Conservation (phyloP, 1,140 invertebrate genomes). For the Trinorchestia longiramus region DNA sequence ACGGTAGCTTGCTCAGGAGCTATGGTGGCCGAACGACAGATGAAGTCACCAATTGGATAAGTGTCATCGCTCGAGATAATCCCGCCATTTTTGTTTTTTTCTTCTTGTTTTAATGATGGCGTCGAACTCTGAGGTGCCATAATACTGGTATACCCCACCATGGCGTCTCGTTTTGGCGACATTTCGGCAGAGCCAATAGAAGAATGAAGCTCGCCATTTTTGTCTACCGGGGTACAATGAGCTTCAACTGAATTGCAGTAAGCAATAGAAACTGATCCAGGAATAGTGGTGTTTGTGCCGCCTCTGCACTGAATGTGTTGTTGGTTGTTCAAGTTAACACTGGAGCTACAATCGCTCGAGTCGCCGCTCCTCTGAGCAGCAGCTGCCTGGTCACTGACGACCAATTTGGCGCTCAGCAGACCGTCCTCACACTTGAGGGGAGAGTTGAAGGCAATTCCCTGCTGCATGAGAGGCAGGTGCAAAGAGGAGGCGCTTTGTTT, state of each 20-base stretch:
- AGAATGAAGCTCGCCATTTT: neutral
- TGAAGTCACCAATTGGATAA: neutral
- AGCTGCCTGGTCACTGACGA: neutral
- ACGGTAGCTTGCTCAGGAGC: neutral
- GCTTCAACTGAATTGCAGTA: neutral
- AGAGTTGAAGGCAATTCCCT: neutral
- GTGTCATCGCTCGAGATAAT: neutral
- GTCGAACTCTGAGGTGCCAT: neutral
- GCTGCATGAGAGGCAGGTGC: neutral
- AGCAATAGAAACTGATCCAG: neutral
- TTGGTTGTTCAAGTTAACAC: neutral
- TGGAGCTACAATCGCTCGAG: neutral
- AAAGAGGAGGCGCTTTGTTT: slow-evolving; percentile 20
- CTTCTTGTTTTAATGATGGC: neutral
- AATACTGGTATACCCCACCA: neutral
- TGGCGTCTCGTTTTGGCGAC: neutral
- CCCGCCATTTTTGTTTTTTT: neutral
- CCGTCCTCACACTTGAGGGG: slow-evolving; percentile 19
- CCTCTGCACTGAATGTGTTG: neutral
- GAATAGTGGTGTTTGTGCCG: neutral
- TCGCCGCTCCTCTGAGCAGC: neutral
- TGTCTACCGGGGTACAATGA: neutral
- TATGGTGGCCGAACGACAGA: neutral
- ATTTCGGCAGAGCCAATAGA: neutral
- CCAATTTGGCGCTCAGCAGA: neutral